Conservation (phyloP, 2,888 invertebrate species). For the Polyommatus icarus region DNA sequence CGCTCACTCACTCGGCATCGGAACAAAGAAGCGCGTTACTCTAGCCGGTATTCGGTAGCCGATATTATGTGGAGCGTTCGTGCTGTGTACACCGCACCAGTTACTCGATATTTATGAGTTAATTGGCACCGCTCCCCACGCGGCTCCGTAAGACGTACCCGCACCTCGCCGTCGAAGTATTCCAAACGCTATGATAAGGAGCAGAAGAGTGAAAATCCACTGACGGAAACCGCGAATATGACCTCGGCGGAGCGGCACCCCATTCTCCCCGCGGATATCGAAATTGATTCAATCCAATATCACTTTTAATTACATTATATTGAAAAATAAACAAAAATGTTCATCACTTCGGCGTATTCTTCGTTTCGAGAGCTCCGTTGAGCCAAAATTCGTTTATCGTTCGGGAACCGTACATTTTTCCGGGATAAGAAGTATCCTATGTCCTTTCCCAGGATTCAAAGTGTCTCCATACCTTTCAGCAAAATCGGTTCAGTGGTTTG, state of each 20-base stretch:
- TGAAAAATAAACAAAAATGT: background rate
- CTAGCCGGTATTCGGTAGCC: background rate
- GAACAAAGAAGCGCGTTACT: background rate
- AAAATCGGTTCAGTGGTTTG: no score
- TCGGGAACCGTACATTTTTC: no score
- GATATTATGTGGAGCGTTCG: background rate
- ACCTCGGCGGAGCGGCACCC: background rate
- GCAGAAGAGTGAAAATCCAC: background rate
- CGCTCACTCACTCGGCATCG: background rate
- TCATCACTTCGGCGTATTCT: background rate
- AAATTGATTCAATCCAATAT: background rate
- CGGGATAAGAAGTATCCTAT: no score
- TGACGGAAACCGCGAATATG: background rate
- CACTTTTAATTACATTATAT: background rate
- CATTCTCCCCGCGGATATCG: background rate
- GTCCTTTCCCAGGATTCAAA: no score
- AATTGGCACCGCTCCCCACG: slow-evolving; percentile 16
- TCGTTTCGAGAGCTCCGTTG: background rate
- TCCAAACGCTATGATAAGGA: background rate
- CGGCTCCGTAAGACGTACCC: background rate
- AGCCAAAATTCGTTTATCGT: no score
- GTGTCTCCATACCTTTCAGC: no score
- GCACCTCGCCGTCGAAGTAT: background rate
- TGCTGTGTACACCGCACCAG: background rate
- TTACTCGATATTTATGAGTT: slow-evolving; percentile 23